phyloP scores from a whole-genome alignment of 2,888 invertebrate genomes.

The Amphipyra berbera region DNA sequence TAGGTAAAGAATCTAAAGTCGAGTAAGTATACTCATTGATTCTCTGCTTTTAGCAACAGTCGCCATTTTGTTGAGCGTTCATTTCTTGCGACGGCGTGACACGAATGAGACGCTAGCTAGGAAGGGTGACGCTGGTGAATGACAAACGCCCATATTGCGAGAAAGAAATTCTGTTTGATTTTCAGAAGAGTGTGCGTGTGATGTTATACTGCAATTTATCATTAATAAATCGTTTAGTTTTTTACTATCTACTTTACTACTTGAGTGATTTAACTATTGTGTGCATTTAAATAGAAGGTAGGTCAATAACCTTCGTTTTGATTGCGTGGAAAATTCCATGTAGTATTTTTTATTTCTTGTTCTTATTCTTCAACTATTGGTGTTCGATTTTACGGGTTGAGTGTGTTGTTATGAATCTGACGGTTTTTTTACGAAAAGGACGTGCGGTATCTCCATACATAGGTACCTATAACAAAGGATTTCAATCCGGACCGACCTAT shows the following conservation, averaged over 20 bases:
- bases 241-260: conserved; percentile 12
- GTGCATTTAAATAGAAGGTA: conserved; percentile 54
- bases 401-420: no score
- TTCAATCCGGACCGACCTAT: no score
- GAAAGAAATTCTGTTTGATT: conserved; percentile 17
- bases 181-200: conserved; percentile 33
- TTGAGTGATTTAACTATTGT: conserved; percentile 41
- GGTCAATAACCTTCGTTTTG: conserved; percentile 41
- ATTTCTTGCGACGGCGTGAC: conserved; percentile 57
- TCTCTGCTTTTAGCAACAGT: conserved; percentile 19
- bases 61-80: conserved; percentile 73
- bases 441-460: no score
- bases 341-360: no score
- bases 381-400: neutral
- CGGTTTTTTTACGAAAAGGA: no score
- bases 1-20: conserved; percentile 5
- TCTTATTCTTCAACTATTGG: neutral
- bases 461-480: neutral
- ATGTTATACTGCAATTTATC: conserved; percentile 14
- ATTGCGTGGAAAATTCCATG: conserved; percentile 14
- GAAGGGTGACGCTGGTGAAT: conserved; percentile 23
- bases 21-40: conserved; percentile 28
- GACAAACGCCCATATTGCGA: conserved; percentile 28
- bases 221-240: conserved; percentile 28
- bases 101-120: conserved; percentile 53